Evolutionary conservation across 1,140 invertebrate genomes (phyloP).

Genomic region (Thrips palmi): DNA sequence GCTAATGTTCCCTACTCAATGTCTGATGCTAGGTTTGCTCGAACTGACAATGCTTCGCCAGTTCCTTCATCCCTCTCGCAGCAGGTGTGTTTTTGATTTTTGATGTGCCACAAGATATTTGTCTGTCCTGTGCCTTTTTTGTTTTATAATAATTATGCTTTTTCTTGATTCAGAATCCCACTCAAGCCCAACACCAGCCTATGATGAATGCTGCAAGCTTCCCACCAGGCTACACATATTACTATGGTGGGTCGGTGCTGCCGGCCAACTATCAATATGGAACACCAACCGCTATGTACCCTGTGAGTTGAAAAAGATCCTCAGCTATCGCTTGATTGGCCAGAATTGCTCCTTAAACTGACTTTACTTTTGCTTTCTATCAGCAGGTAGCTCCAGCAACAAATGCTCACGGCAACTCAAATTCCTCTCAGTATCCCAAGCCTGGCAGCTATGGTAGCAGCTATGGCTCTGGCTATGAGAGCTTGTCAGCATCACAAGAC

Average conservation of each 20-base stretch:
- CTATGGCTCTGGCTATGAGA: constrained; percentile 47
- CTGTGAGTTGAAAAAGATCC: constrained; percentile 26
- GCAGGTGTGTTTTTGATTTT: constrained; percentile 33
- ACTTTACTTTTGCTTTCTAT: constrained; percentile 13
- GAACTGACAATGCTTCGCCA: constrained; percentile 63
- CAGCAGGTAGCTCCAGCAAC: constrained; percentile 42
- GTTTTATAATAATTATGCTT: background rate
- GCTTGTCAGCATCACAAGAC: constrained; percentile 34
- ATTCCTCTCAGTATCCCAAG: constrained; percentile 42
- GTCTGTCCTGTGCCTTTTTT: background rate
- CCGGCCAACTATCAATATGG: constrained; percentile 56
- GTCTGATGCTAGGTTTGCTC: constrained; percentile 51
- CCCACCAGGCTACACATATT: constrained; percentile 47
- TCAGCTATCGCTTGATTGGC: too few species aligned
- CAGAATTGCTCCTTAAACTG: too few species aligned
- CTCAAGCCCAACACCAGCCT: constrained; percentile 37
- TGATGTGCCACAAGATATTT: background rate
- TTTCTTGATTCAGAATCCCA: constrained; percentile 26
- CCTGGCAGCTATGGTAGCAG: constrained; percentile 41
- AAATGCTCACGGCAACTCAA: constrained; percentile 33
- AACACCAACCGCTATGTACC: constrained; percentile 44
- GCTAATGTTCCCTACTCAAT: constrained; percentile 57
- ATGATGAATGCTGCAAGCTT: constrained; percentile 34
- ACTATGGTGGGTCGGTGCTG: constrained; percentile 44
- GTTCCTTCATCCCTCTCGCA: constrained; percentile 54